Percentiles rank a stretch among this genome's conserved stretches.
Evolutionary conservation across 2,888 invertebrate species (phyloP).

Genomic region (Pseudococcus longispinus): DNA sequence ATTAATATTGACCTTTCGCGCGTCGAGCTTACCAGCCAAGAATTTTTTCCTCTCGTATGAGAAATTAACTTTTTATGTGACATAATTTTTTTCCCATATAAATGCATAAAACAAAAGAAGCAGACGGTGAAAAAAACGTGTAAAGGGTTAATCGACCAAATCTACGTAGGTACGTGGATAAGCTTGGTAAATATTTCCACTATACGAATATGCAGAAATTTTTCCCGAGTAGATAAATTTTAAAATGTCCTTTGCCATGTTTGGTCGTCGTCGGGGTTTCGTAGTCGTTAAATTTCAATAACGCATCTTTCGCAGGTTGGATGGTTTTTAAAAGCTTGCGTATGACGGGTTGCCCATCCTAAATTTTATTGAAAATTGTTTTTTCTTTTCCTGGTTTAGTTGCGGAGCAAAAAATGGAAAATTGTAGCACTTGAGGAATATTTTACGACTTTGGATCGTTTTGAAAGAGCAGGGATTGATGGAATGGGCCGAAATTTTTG

Average conservation of each 20-base stretch:
- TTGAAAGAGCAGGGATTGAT: too few species aligned
- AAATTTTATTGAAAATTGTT: not conserved
- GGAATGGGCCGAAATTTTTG: too few species aligned
- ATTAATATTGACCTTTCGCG: slow-evolving; percentile 20
- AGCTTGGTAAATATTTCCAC: not conserved
- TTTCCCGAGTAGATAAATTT: not conserved
- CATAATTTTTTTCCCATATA: not conserved
- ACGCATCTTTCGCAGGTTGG: not conserved
- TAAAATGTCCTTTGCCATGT: not conserved
- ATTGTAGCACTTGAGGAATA: too few species aligned
- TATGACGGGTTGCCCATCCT: not conserved
- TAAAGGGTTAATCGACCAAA: not conserved
- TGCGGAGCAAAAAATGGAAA: too few species aligned
- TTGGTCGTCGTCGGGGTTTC: not conserved
- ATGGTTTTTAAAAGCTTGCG: not conserved
- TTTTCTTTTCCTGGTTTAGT: too few species aligned
- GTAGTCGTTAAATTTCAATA: not conserved
- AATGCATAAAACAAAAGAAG: not conserved
- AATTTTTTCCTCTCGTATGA: not conserved
- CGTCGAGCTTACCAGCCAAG: not conserved
- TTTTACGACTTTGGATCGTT: too few species aligned
- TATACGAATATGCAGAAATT: not conserved
- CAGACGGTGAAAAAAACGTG: not conserved
- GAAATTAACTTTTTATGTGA: not conserved
- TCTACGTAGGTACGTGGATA: not conserved